Evolutionary conservation across 2,888 invertebrate genomes (phyloP), one percentile per base, ranked within the genome.

Genomic region (Calliphora vomitoria): DNA sequence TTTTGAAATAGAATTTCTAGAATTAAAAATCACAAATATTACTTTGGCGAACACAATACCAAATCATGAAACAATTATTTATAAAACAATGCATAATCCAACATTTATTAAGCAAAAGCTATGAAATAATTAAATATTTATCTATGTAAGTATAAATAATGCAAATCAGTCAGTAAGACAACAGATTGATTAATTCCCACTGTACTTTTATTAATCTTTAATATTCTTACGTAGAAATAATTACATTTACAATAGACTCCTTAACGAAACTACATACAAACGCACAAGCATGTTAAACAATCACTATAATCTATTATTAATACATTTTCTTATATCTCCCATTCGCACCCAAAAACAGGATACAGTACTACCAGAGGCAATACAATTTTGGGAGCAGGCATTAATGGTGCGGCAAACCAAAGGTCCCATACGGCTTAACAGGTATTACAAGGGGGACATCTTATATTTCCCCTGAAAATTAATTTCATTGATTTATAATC

Each of bases 381-480:
- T 98, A 0, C 96, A 96, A 89, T 99, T 98, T 94, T 99, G 99
- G 99, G 97, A 98, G 93, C 95, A 96, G 92, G 98, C 98, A 0
- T 94, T 99, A 82, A 97, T 96, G 95, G 98, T 99, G 2, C 95
- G 98, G 75, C 96, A 97, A 93, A 97, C 98, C 4, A 96, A 96
- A 89, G 96, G 96, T 82, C 97, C 97, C 1, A 98, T 99, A 89
- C 96, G 97, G 90, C 95, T 99, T 72, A 98, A 97, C 93, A 96
- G 98, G 98, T 98, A 89, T 85, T 89, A 82, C 31, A 3, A 50
- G 13, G 8, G 8, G 1, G 44, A 31, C 44, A 55, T 47, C n/a
- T 11, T 20, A 69, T 58, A 44, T 85, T 81, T 60, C 8, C 11
- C 18, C 18, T 8, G 8, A 31, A 44, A 15, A 8, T 18, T 18